A percentile compares a stretch with the other conserved stretches of the same genome.
Evolutionary conservation across 2,797 vertebrate species (phyloP).

Genomic region (Chelonia mydas): DNA sequence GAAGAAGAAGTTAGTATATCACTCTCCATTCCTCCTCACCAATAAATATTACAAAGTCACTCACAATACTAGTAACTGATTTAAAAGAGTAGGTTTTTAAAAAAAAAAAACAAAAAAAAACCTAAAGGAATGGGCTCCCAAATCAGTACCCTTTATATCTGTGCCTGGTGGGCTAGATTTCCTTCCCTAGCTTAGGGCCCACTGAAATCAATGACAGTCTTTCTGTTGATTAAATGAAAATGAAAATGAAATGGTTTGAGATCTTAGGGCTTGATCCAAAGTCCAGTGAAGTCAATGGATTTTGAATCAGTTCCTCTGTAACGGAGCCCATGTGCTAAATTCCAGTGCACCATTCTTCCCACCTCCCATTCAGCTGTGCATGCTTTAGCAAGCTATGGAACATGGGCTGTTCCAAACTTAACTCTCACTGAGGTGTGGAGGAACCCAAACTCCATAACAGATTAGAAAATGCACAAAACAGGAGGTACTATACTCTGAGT

Average conservation of each 20-base stretch:
- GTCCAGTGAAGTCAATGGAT: not conserved
- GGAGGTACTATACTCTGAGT: fast-evolving
- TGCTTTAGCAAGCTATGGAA: not conserved
- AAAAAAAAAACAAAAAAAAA: not conserved
- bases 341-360: not conserved
- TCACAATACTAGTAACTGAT: not conserved
- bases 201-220: not conserved
- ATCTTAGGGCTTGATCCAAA: not conserved
- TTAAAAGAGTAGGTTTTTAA: not conserved
- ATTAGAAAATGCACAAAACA: fast-evolving
- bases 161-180: fast-evolving
- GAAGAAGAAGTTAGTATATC: not conserved
- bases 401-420: fast-evolving
- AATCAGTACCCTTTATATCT: fast-evolving
- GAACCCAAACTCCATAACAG: not conserved
- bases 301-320: not conserved
- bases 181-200: not conserved
- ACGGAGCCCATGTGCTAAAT: fast-evolving
- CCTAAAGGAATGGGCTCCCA: not conserved
- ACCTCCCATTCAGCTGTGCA: not conserved
- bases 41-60: not conserved
- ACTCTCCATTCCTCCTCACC: not conserved
- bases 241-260: no score
- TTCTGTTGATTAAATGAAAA: not conserved
- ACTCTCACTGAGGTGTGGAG: not conserved